Evolutionary conservation across 2,888 invertebrate genomes (phyloP).

Genomic region (Sussaba pulchella): DNA sequence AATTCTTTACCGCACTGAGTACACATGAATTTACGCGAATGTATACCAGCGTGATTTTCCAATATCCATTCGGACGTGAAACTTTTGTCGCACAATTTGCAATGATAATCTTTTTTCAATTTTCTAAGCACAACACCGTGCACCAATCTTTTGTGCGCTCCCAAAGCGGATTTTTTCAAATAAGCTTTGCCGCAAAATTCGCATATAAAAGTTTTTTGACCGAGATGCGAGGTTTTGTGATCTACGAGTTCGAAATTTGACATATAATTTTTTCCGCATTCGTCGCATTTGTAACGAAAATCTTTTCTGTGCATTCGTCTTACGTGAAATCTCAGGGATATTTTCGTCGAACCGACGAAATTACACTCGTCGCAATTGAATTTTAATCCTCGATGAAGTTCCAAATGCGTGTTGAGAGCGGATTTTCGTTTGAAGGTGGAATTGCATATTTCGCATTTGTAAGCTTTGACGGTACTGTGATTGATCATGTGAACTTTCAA

Average conservation of each 20-base stretch:
- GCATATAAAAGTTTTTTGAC: conserved; percentile 64
- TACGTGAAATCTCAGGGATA: conserved; percentile 66
- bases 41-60: conserved; percentile 65
- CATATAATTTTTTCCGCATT: conserved; percentile 66
- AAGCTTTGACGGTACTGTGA: conserved; percentile 44
- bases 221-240: conserved; percentile 63
- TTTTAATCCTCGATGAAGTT: conserved; percentile 68
- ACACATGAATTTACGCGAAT: conserved; percentile 70
- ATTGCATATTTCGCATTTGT: conserved; percentile 64
- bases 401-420: conserved; percentile 67
- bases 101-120: conserved; percentile 64
- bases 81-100: conserved; percentile 57
- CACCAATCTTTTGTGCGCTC: conserved; percentile 55
- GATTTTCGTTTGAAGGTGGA: conserved; percentile 66
- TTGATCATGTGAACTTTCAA: conserved; percentile 47
- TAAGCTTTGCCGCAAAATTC: conserved; percentile 70
- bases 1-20: conserved; percentile 67
- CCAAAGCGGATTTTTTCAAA: conserved; percentile 46
- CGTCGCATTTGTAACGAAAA: conserved; percentile 64
- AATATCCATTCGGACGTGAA: conserved; percentile 62
- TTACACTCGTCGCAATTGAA: conserved; percentile 59
- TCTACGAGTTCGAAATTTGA: conserved; percentile 64
- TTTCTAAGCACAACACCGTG: conserved; percentile 60
- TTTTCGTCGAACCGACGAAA: conserved; percentile 47
- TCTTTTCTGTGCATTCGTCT: conserved; percentile 59